Evolutionary conservation across 2,113 vertebrate species (phyloP).

Genomic region (Ctenodactylus gundi): DNA sequence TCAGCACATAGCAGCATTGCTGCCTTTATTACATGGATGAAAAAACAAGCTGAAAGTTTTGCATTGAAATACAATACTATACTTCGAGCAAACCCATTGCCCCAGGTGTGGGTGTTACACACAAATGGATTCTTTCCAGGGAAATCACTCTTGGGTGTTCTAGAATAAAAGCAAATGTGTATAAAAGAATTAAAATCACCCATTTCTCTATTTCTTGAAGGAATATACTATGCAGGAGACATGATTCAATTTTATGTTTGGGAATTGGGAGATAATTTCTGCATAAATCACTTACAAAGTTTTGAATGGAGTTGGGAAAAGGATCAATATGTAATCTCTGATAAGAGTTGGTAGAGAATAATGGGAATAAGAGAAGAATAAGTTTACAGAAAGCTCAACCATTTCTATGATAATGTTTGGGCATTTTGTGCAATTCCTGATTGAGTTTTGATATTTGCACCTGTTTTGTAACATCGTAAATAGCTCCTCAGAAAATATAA

Average conservation of each 20-base stretch:
- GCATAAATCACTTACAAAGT: not conserved
- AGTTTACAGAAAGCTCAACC: not conserved
- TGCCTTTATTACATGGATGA: not conserved
- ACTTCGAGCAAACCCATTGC: not conserved
- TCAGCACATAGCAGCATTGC: not conserved
- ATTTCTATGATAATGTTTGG: not conserved
- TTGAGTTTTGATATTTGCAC: not conserved
- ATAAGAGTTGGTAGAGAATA: not conserved
- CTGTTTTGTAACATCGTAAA: not conserved
- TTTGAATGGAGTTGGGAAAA: not conserved
- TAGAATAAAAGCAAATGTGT: not conserved
- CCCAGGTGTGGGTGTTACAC: not conserved
- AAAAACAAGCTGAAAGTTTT: not conserved
- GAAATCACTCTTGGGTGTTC: not conserved
- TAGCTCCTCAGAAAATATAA: too few relatives aligned
- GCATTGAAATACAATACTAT: not conserved
- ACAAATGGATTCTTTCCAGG: not conserved
- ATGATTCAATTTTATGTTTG: not conserved
- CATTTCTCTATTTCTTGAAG: not conserved
- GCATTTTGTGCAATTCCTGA: not conserved
- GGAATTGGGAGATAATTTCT: not conserved
- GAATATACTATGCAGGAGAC: not conserved
- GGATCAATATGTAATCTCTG: not conserved
- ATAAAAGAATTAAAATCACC: not conserved
- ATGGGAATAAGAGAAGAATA: not conserved